Percentiles rank a stretch among this genome's conserved stretches.
phyloP scores from a whole-genome alignment of 2,888 invertebrate genomes.

The Brachyptera putata region DNA sequence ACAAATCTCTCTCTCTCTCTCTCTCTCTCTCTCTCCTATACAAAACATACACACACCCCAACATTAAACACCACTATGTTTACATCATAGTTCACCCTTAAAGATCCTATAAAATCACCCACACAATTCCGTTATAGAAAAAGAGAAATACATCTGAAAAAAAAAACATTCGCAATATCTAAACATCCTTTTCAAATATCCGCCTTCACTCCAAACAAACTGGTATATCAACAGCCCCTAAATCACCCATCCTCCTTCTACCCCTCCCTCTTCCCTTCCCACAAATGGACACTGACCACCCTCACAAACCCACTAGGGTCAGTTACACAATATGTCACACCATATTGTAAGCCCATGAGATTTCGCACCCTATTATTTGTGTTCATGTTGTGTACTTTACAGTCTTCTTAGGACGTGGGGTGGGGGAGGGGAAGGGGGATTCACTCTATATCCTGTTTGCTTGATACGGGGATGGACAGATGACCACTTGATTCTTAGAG shows the following conservation, averaged over 20 bases:
- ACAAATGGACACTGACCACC: background rate
- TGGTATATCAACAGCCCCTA: slow-evolving; percentile 17
- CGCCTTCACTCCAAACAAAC: background rate
- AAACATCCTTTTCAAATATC: slow-evolving; percentile 21
- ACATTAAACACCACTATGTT: background rate
- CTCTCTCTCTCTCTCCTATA: no score
- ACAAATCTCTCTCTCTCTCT: no score
- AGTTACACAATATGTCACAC: background rate
- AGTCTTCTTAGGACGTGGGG: background rate
- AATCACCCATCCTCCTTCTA: background rate
- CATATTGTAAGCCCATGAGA: background rate
- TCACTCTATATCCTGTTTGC: background rate
- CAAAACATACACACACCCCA: background rate
- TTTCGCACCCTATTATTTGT: no score
- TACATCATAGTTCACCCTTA: background rate
- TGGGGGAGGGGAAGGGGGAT: background rate
- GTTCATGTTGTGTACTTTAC: background rate
- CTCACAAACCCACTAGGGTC: background rate
- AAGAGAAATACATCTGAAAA: no score
- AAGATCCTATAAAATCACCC: background rate
- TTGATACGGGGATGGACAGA: background rate
- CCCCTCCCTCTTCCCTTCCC: background rate
- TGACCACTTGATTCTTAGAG: background rate
- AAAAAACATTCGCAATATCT: background rate
- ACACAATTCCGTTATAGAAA: background rate